Percentiles rank a stretch among this genome's conserved stretches.
These are phyloP conservation scores for Rana temporaria DNA, from an alignment of 2,113 vertebrate species.

Conservation along the genomic window DNA sequence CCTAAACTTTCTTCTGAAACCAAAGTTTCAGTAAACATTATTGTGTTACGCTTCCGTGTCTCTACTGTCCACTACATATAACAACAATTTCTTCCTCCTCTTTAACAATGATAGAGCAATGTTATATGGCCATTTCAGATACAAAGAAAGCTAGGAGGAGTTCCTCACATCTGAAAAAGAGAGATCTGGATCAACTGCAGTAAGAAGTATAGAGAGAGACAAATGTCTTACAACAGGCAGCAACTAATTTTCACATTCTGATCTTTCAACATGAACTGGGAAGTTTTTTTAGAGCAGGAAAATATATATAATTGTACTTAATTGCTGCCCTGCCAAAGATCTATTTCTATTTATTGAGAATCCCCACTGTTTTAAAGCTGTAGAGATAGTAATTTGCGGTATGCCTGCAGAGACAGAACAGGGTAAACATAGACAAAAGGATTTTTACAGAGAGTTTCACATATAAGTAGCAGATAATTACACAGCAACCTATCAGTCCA, in stretches of 20 bases:
- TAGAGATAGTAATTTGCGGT: conserved; percentile 58
- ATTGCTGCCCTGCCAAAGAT: conserved; percentile 58
- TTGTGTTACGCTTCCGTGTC: too few relatives aligned
- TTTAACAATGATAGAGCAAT: too few relatives aligned
- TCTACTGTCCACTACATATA: too few relatives aligned
- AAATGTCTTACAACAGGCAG: not conserved
- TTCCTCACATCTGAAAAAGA: too few relatives aligned
- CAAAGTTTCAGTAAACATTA: too few relatives aligned
- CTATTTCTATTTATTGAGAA: conserved; percentile 59
- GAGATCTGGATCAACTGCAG: too few relatives aligned
- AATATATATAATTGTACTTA: conserved; percentile 50
- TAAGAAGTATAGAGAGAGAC: too few relatives aligned
- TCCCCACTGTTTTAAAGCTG: conserved; percentile 53
- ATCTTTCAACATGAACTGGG: conserved; percentile 20
- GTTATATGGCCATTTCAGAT: too few relatives aligned
- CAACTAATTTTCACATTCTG: not conserved
- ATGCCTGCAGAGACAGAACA: conserved; percentile 28
- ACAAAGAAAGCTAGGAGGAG: too few relatives aligned
- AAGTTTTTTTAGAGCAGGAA: conserved; percentile 7
- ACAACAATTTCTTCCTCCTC: too few relatives aligned
- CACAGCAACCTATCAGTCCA: not conserved
- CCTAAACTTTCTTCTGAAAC: too few relatives aligned
- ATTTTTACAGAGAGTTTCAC: conserved; percentile 1
- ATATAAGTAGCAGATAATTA: conserved; percentile 13
- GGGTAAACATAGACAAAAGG: conserved; percentile 49